phyloP scores from a whole-genome alignment of 2,888 invertebrate species.

The Ichneumoninae sp. region DNA sequence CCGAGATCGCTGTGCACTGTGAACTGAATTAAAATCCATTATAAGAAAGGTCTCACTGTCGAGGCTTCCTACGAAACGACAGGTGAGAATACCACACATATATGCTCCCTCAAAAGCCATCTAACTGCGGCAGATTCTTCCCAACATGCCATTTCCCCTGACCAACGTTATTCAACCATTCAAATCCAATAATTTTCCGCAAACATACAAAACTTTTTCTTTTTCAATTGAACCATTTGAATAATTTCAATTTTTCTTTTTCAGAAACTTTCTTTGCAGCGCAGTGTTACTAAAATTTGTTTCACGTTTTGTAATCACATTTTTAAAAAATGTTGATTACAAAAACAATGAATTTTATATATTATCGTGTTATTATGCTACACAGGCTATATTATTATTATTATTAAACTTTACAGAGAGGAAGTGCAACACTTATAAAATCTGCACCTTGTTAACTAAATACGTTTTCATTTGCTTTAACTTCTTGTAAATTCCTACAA shows the following conservation, averaged over 20 bases:
- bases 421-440: too few relatives aligned
- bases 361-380: not conserved
- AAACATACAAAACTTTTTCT: not conserved
- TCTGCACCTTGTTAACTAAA: too few relatives aligned
- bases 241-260: not conserved
- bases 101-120: constrained; percentile 30
- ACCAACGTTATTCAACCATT: not conserved
- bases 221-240: not conserved
- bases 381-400: too few relatives aligned
- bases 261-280: not conserved
- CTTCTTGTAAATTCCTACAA: too few relatives aligned
- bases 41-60: constrained; percentile 4
- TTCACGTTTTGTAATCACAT: too few relatives aligned
- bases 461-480: too few relatives aligned
- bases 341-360: not conserved
- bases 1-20: constrained; percentile 92
- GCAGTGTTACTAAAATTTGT: not conserved
- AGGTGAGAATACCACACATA: not conserved
- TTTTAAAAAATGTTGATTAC: not conserved
- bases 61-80: not conserved
- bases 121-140: constrained; percentile 25
- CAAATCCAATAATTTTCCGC: not conserved
- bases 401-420: too few relatives aligned
- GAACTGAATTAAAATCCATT: constrained; percentile 85
- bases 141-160: not conserved